These are phyloP conservation scores for Rhinella marina DNA, from an alignment of 2,797 vertebrate genomes.

Conservation along the genomic window DNA sequence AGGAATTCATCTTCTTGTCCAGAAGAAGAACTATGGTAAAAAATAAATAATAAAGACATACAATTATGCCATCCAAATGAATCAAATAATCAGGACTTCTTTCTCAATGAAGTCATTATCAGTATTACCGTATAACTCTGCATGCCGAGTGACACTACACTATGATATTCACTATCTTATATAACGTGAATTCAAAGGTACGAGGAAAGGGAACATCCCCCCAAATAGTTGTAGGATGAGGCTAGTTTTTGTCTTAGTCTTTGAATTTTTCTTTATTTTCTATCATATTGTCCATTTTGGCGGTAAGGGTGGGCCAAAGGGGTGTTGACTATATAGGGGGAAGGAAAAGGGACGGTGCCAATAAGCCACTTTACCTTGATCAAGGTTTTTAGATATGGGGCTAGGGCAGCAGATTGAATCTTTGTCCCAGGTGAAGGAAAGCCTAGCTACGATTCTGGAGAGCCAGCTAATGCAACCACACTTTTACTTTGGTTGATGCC, in stretches of 20 bases:
- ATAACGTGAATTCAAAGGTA: not conserved
- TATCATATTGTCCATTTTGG: no score
- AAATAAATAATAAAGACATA: not conserved
- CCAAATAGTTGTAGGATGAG: not conserved
- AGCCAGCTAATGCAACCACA: no score
- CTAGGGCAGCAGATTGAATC: no score
- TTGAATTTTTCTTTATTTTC: no score
- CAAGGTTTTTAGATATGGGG: not conserved
- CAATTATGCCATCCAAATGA: not conserved
- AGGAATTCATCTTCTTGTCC: not conserved
- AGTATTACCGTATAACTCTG: slow-evolving; percentile 13
- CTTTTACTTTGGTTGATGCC: not conserved
- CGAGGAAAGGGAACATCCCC: not conserved
- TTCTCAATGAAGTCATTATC: not conserved
- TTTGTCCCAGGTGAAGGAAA: no score
- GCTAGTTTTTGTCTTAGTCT: not conserved
- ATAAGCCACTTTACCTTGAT: no score
- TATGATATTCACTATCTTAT: slow-evolving; percentile 8
- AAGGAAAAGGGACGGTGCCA: no score
- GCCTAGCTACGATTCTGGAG: no score
- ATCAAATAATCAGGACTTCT: not conserved
- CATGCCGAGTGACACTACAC: not conserved
- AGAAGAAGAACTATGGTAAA: not conserved
- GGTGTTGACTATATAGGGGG: no score
- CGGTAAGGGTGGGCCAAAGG: no score